Conservation (phyloP, 2,113 vertebrate genomes). For the Lates calcarifer region DNA sequence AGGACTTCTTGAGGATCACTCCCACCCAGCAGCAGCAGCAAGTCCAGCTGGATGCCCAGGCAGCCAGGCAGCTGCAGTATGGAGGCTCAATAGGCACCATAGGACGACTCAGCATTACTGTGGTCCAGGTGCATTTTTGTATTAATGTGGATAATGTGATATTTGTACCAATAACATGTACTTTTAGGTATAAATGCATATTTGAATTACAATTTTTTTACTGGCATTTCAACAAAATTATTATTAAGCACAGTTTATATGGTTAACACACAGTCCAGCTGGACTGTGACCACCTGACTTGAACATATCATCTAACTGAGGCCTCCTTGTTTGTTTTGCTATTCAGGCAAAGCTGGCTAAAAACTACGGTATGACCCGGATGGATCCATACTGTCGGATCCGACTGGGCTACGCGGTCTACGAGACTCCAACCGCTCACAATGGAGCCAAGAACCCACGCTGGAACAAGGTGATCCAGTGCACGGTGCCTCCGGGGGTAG, state of each 20-base stretch:
- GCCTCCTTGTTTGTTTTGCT: background rate
- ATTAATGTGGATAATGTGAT: background rate
- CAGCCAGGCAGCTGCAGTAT: constrained; percentile 94
- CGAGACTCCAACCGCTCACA: constrained; percentile 97
- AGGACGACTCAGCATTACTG: constrained; percentile 95
- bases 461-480: constrained; percentile 99
- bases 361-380: constrained; percentile 98
- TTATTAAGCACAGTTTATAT: too few relatives aligned
- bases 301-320: background rate
- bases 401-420: constrained; percentile 96
- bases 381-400: constrained; percentile 97
- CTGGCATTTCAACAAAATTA: too few relatives aligned
- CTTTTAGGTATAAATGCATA: background rate
- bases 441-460: constrained; percentile 97
- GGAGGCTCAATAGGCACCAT: constrained; percentile 89
- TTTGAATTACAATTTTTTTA: too few relatives aligned
- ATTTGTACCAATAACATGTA: background rate
- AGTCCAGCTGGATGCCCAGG: constrained; percentile 94
- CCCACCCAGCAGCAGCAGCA: constrained; percentile 96
- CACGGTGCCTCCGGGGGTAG: constrained; percentile 94
- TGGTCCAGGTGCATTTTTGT: constrained; percentile 91
- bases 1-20: constrained; percentile 95
- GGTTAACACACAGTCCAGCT: background rate
- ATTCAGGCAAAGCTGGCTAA: constrained; percentile 95
- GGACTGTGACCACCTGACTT: background rate